Evolutionary conservation across 1,140 invertebrate species (phyloP), one percentile per base, ranked within the genome.

Genomic region (Sarcophaga bullata): DNA sequence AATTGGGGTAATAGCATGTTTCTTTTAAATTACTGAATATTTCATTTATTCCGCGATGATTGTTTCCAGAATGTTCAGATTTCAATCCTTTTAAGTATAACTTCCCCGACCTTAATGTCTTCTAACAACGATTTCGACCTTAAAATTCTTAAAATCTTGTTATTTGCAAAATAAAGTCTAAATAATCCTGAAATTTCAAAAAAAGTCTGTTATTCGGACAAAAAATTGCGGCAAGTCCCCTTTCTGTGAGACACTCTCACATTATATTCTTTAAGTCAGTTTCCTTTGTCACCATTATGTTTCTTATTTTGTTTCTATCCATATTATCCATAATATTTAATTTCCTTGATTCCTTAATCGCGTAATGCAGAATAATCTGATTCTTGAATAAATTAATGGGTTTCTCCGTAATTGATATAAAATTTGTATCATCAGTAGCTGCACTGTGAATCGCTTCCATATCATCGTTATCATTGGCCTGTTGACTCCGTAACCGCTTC

Each of bases 401-500:
- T 76, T 76, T 76, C 37, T 76, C 73, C 37, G 73, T 76, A 37
- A 76, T 76, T 46, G 10, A 37, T 13, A 76, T 76, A 37, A 19
- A 48, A 25, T 46, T 25, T 13, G 73, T 76, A 46, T 13, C 37
- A 48, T 76, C 37, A 46, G 19, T 48, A 25, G 6, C 46, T 46
- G 73, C 73, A 19, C 73, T 76, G 46, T 76, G 73, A 19, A 76
- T 37, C 11, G 73, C 46, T 19, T 25, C 73, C 13, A 48, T 50
- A 50, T 50, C 49, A 50, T 50, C 10, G 10, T 10, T 50, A 50
- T 6, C 49, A 50, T 50, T 50, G 49, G 49, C 49, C 49, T 50
- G 49, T 72, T 72, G 15, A 72, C 68, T 72, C 25, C 68, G 25
- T 15, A 25, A 17, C 68, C 7, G 15, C 68, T 50, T 50, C 49